Percentiles rank a stretch among this genome's conserved stretches.
Conservation (phyloP, 2,113 vertebrate species). For the Arvicanthis niloticus region DNA sequence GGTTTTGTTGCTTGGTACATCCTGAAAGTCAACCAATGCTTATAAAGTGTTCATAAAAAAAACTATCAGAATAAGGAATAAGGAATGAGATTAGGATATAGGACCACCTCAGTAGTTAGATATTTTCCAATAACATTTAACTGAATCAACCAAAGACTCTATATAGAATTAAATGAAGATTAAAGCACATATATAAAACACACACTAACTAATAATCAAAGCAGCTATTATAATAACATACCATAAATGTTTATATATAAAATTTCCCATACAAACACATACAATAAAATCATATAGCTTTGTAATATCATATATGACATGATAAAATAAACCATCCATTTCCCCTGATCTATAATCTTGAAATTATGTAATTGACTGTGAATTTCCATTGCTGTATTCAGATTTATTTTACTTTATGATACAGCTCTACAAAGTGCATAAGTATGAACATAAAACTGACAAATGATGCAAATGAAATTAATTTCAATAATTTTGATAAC, state of each 20-base stretch:
- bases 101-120: not conserved
- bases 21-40: slow-evolving; percentile 58
- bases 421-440: not conserved
- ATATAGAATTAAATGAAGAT: slow-evolving; percentile 11
- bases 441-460: slow-evolving; percentile 20
- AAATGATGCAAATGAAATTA: slow-evolving; percentile 24
- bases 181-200: not conserved
- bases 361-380: slow-evolving; percentile 47
- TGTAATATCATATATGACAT: slow-evolving; percentile 23
- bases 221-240: not conserved
- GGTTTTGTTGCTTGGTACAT: not conserved
- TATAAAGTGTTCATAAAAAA: not conserved
- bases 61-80: slow-evolving; percentile 22
- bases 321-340: slow-evolving; percentile 39
- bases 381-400: slow-evolving; percentile 24
- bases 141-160: not conserved
- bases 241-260: not conserved
- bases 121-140: not conserved
- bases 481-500: slow-evolving; percentile 42
- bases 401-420: slow-evolving; percentile 44
- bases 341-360: not conserved
- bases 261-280: not conserved
- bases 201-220: not conserved
- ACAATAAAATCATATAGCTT: slow-evolving; percentile 13
- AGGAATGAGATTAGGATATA: not conserved